phyloP scores from a whole-genome alignment of 92 coral and sea anemone genomes.

The Palythoa grandiflora region DNA sequence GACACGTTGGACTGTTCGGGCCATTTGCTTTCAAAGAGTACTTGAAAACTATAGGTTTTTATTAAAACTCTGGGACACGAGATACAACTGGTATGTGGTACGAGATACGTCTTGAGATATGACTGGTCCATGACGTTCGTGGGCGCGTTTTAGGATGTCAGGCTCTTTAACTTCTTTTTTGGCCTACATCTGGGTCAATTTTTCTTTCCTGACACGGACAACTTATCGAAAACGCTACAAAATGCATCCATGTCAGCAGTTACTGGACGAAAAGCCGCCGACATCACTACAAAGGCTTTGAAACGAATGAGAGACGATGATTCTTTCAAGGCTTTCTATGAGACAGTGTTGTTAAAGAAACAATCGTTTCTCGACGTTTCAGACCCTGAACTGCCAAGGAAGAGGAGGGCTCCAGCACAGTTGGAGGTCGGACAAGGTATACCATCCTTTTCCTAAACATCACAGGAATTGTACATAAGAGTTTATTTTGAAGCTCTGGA shows the following conservation, averaged over 20 bases:
- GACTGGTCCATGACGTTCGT: no score
- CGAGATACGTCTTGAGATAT: no score
- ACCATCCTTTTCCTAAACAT: neutral
- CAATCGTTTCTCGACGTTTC: neutral
- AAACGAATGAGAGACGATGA: neutral
- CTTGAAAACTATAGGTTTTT: no score
- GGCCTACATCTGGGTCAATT: no score
- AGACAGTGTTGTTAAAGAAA: neutral
- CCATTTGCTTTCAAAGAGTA: no score
- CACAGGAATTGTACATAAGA: conserved; percentile 13
- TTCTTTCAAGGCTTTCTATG: neutral
- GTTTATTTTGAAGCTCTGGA: conserved; percentile 32
- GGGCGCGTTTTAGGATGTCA: no score
- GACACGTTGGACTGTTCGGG: no score
- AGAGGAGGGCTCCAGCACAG: conserved; percentile 12
- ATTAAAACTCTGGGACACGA: no score
- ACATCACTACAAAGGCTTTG: neutral
- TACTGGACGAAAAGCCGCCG: neutral
- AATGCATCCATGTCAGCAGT: neutral
- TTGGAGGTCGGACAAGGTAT: neutral
- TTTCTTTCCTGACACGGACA: no score
- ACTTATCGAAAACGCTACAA: no score
- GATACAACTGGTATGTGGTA: no score
- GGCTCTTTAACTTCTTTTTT: no score
- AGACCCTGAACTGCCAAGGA: neutral